These are phyloP conservation scores for Chironomus striatipennis DNA, from an alignment of 1,140 invertebrate genomes.

Conservation along the genomic window DNA sequence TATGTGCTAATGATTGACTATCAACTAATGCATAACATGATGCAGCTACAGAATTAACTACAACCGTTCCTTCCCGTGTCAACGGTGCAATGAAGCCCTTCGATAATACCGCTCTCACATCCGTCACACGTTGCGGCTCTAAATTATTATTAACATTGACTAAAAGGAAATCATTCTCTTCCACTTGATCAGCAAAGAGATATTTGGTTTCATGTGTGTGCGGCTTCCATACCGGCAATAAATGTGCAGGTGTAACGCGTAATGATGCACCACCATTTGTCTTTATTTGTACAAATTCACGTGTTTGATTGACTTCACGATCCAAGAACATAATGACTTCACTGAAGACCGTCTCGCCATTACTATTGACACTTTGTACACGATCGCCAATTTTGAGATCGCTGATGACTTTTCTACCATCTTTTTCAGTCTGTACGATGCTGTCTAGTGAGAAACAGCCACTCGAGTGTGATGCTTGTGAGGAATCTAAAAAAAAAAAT, in stretches of 20 bases:
- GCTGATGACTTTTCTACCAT: constrained; percentile 52
- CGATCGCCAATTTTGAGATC: constrained; percentile 67
- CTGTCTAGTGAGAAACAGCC: constrained; percentile 71
- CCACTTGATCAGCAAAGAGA: constrained; percentile 51
- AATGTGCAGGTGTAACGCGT: constrained; percentile 76
- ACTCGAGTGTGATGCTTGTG: constrained; percentile 68
- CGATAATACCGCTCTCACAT: constrained; percentile 46
- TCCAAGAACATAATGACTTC: constrained; percentile 88
- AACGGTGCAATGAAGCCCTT: constrained; percentile 84
- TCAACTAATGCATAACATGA: constrained; percentile 91
- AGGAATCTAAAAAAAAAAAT: constrained; percentile 79
- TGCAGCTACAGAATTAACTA: constrained; percentile 83
- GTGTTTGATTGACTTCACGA: constrained; percentile 53
- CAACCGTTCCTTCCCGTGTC: constrained; percentile 74
- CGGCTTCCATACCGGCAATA: constrained; percentile 49
- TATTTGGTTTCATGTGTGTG: constrained; percentile 38
- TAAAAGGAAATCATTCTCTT: constrained; percentile 44
- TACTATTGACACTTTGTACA: constrained; percentile 63
- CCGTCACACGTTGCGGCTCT: constrained; percentile 53
- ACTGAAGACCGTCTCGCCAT: constrained; percentile 64
- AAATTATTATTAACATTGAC: constrained; percentile 42
- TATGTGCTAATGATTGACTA: constrained; percentile 76
- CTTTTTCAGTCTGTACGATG: constrained; percentile 49
- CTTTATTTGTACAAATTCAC: constrained; percentile 61
- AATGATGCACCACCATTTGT: constrained; percentile 61